Conservation (phyloP, 2,113 vertebrate genomes). For the Gavialis gangeticus region DNA sequence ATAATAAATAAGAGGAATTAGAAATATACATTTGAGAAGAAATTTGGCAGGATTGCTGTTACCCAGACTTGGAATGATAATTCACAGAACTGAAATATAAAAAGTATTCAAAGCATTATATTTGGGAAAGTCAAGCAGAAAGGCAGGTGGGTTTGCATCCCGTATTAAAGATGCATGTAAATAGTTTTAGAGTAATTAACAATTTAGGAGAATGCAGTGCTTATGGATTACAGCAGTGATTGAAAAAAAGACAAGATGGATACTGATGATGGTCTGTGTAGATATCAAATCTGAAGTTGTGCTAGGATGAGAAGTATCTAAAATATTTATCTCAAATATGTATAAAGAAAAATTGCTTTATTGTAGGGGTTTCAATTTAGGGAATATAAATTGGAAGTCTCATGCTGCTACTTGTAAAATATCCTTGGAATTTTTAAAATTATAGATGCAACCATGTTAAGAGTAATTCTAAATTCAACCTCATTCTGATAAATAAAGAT, state of each 20-base stretch:
- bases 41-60: not conserved
- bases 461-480: not conserved
- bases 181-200: not conserved
- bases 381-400: not conserved
- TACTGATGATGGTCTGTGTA: not conserved
- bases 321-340: not conserved
- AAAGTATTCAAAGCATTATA: not conserved
- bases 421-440: conserved; percentile 29
- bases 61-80: conserved; percentile 4
- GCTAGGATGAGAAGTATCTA: not conserved
- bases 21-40: not conserved
- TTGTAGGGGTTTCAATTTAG: not conserved
- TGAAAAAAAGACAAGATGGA: not conserved
- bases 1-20: not conserved
- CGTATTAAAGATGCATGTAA: not conserved
- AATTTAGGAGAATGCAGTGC: not conserved
- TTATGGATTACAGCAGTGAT: not conserved
- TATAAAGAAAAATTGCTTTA: conserved; percentile 1
- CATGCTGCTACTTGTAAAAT: not conserved
- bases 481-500: not conserved
- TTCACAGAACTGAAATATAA: not conserved
- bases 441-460: not conserved
- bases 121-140: not conserved
- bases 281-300: not conserved
- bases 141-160: not conserved